Base-by-base conservation (phyloP, 92 coral and sea anemone species). In the Virgularia gustaviana region DNA sequence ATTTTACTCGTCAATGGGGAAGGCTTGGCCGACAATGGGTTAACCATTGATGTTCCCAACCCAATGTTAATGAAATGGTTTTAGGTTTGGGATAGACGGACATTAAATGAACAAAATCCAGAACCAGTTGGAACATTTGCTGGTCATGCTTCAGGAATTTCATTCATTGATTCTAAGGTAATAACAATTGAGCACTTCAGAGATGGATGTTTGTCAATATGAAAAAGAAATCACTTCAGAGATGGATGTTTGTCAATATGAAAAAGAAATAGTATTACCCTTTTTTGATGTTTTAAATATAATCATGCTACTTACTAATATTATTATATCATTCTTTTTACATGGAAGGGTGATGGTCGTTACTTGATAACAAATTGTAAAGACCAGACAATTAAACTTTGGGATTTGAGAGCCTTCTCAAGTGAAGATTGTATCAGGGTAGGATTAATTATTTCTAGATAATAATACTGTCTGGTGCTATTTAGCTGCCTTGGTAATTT, bases 1-100 rank as follows among this genome's bases (percentile, higher is more conserved):
- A n/a, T n/a, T n/a, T n/a, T n/a, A n/a, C n/a, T n/a, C n/a, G n/a
- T n/a, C n/a, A n/a, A n/a, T n/a, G n/a, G n/a, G n/a, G n/a, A n/a
- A n/a, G n/a, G n/a, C n/a, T n/a, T n/a, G n/a, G n/a, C n/a, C n/a
- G n/a, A n/a, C n/a, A n/a, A n/a, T n/a, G n/a, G n/a, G n/a, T n/a
- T n/a, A n/a, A n/a, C n/a, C 24, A 6, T 64, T 34, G 22, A 27
- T 62, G 70, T 62, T 20, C 15, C 16, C 13, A 27, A 27, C 13
- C 16, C 57, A 24, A 19, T 16, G 28, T 10, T 71, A 7, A 30
- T 62, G 36, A 30, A 9, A 36, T n/a, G n/a, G n/a, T 35, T 51
- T 10, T 23, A 92, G 98, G 98, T 92, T 13, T 92, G 98, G 98
- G 98, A 92, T 72, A 85, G 98, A 16, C 92, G 98, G 4, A 85